Conservation (phyloP, 2,797 vertebrate genomes). For the Phataginus tricuspis region DNA sequence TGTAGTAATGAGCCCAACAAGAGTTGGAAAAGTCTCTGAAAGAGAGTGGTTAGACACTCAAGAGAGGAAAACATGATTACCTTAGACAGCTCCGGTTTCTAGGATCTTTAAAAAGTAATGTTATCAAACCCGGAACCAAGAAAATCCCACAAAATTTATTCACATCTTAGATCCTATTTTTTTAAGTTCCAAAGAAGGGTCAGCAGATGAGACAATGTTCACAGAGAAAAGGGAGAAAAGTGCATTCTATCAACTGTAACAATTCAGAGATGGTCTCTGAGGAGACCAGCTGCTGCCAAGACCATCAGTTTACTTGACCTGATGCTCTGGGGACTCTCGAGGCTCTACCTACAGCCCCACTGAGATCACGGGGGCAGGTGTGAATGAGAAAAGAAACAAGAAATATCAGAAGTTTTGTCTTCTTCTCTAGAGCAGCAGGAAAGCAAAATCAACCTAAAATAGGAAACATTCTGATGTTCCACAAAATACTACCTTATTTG, state of each 20-base stretch:
- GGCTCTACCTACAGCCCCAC: not conserved
- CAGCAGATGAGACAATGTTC: not conserved
- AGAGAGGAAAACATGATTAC: slow-evolving; percentile 5
- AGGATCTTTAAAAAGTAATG: not conserved
- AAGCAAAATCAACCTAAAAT: not conserved
- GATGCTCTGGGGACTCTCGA: not conserved
- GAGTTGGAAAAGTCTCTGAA: slow-evolving; percentile 32
- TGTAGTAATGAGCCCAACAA: slow-evolving; percentile 25
- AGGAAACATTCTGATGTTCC: not conserved
- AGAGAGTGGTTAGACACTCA: not conserved
- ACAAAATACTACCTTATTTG: slow-evolving; percentile 14
- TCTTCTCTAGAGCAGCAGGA: not conserved
- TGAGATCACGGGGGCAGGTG: not conserved
- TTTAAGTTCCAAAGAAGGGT: not conserved
- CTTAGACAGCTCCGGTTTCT: not conserved
- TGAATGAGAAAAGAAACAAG: not conserved
- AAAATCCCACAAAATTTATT: not conserved
- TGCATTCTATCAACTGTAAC: not conserved
- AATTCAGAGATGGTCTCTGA: not conserved
- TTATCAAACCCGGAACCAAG: not conserved
- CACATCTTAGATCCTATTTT: not conserved
- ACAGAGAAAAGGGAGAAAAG: not conserved
- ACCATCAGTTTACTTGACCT: not conserved
- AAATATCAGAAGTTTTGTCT: not conserved
- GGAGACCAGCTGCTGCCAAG: not conserved